These are phyloP conservation scores for Xanthorhoe spadicearia DNA, from an alignment of 2,888 invertebrate genomes.

Conservation along the genomic window DNA sequence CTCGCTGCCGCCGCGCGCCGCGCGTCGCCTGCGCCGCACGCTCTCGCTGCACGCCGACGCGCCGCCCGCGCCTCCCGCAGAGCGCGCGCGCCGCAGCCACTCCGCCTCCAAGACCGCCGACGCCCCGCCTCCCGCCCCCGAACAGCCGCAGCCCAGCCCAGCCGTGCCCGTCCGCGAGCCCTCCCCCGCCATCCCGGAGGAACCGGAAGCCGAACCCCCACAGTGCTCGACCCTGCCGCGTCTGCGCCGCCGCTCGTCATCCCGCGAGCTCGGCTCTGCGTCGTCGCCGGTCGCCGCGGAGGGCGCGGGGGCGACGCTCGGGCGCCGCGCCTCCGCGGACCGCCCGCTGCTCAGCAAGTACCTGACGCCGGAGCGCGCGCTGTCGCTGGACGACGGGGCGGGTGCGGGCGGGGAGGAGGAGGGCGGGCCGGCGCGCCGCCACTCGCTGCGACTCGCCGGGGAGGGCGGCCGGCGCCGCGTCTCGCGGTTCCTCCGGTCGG, in stretches of 20 bases:
- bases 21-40: constrained; percentile 87
- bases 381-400: constrained; percentile 65
- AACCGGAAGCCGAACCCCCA: constrained; percentile 40
- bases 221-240: constrained; percentile 70
- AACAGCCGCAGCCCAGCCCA: constrained; percentile 36
- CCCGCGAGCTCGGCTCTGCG: constrained; percentile 36
- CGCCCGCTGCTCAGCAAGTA: constrained; percentile 85
- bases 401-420: constrained; percentile 52
- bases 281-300: constrained; percentile 30
- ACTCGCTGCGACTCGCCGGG: constrained; percentile 60
- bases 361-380: constrained; percentile 74
- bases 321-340: constrained; percentile 70
- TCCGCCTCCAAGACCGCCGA: constrained; percentile 50
- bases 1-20: constrained; percentile 89
- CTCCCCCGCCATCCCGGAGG: no score
- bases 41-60: constrained; percentile 77
- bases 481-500: constrained; percentile 89
- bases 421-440: constrained; percentile 53
- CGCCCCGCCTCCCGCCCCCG: constrained; percentile 35
- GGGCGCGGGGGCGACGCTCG: constrained; percentile 40
- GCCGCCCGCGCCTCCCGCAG: constrained; percentile 51
- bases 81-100: constrained; percentile 57
- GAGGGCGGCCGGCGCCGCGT: constrained; percentile 85
- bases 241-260: constrained; percentile 57
- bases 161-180: no score